Percentiles rank a stretch among this genome's conserved stretches.
phyloP scores from a whole-genome alignment of 2,888 invertebrate genomes.

The Drosophila bunnanda region DNA sequence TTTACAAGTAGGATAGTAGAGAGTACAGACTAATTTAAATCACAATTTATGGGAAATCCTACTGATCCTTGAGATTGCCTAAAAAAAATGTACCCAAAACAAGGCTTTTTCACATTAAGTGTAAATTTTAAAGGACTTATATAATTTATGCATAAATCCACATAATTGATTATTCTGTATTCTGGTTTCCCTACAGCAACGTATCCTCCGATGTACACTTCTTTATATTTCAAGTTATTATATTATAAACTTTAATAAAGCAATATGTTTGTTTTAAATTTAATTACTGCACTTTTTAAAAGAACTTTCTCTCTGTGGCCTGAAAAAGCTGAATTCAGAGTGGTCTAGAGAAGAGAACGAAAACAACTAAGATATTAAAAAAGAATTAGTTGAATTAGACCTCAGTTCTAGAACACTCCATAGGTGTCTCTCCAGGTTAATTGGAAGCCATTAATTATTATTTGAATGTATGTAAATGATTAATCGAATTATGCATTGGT shows the following conservation, averaged over 20 bases:
- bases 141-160: too few relatives aligned
- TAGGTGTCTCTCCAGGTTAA: neutral
- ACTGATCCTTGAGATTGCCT: neutral
- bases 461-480: neutral
- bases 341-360: slow-evolving; percentile 2
- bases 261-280: accelerated
- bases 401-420: slow-evolving; percentile 6
- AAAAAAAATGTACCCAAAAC: neutral
- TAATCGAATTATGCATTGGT: neutral
- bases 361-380: slow-evolving; percentile 5
- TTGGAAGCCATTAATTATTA: neutral
- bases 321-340: neutral
- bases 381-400: slow-evolving; percentile 5
- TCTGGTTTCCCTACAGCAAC: neutral
- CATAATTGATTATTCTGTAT: too few relatives aligned
- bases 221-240: neutral
- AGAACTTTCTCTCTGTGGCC: neutral
- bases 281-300: neutral
- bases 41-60: neutral
- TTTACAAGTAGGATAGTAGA: neutral
- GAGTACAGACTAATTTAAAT: neutral
- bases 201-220: neutral
- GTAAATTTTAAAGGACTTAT: too few relatives aligned
- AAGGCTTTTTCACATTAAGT: too few relatives aligned
- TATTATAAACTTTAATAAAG: neutral